phyloP scores from a whole-genome alignment of 2,113 vertebrate genomes.

The Takifugu bimaculatus region DNA sequence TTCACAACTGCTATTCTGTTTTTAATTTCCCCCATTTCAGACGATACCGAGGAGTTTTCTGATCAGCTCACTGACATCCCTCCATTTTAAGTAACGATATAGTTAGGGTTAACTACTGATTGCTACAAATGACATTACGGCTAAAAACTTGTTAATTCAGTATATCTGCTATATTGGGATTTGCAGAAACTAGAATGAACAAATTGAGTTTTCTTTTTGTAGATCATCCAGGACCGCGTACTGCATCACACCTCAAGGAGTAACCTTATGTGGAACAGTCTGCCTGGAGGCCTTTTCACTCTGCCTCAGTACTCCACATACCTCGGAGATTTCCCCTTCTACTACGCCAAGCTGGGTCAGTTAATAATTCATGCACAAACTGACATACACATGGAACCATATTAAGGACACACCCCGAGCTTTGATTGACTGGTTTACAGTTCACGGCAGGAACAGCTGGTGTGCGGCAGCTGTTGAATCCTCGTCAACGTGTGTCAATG shows the following conservation, averaged over 20 bases:
- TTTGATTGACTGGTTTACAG: constrained; percentile 19
- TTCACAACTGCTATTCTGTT: neutral
- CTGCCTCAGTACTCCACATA: constrained; percentile 95
- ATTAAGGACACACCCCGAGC: neutral
- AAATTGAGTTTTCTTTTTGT: constrained; percentile 1
- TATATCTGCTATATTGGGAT: neutral
- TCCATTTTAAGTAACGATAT: too few species aligned
- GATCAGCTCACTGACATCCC: too few species aligned
- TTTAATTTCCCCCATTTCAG: too few species aligned
- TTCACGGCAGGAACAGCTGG: constrained; percentile 35
- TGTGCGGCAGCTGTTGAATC: constrained; percentile 29
- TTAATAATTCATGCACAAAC: constrained; percentile 36
- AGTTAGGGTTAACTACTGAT: too few species aligned
- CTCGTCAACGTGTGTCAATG: constrained; percentile 12
- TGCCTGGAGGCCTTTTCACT: constrained; percentile 93
- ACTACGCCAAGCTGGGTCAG: constrained; percentile 94
- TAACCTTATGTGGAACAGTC: constrained; percentile 97
- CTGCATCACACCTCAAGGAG: constrained; percentile 90
- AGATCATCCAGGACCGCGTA: constrained; percentile 99
- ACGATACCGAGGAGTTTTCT: too few species aligned
- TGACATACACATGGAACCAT: neutral
- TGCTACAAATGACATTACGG: too few species aligned
- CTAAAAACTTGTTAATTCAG: too few species aligned
- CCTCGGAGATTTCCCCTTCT: constrained; percentile 97
- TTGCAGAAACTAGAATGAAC: neutral